phyloP scores from a whole-genome alignment of 2,797 vertebrate genomes.

The Acipenser oxyrinchus region DNA sequence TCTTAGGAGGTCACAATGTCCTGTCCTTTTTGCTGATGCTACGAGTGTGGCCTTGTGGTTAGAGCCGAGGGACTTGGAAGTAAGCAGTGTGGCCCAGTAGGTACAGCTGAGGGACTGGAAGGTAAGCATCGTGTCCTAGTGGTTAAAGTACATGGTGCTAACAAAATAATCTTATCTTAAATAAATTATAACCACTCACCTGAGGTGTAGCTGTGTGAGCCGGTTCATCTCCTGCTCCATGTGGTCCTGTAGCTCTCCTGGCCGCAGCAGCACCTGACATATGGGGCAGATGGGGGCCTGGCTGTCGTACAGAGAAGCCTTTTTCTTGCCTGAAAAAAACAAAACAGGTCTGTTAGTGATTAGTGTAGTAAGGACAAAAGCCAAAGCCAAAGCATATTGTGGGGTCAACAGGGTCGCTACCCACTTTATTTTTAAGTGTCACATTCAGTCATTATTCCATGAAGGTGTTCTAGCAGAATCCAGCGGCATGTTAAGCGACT shows the following conservation, averaged over 20 bases:
- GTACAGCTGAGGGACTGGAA: neutral
- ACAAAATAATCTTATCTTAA: too few relatives aligned
- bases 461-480: too few relatives aligned
- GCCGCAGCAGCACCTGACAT: conserved; percentile 91
- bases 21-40: too few relatives aligned
- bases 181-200: conserved; percentile 51
- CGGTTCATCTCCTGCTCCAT: conserved; percentile 97
- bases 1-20: too few relatives aligned
- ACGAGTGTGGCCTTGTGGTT: neutral
- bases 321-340: conserved; percentile 83
- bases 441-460: too few relatives aligned
- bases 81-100: neutral
- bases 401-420: too few relatives aligned
- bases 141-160: neutral
- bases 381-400: too few relatives aligned
- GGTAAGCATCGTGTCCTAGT: neutral
- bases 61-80: neutral
- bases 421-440: too few relatives aligned
- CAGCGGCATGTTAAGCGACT: too few relatives aligned
- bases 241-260: conserved; percentile 90
- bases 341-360: neutral
- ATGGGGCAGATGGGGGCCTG: conserved; percentile 95
- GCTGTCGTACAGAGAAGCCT: conserved; percentile 90
- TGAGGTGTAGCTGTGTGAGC: conserved; percentile 81
- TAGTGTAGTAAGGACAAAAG: too few relatives aligned